phyloP scores from a whole-genome alignment of 2,113 vertebrate genomes.

The Pterocles gutturalis region DNA sequence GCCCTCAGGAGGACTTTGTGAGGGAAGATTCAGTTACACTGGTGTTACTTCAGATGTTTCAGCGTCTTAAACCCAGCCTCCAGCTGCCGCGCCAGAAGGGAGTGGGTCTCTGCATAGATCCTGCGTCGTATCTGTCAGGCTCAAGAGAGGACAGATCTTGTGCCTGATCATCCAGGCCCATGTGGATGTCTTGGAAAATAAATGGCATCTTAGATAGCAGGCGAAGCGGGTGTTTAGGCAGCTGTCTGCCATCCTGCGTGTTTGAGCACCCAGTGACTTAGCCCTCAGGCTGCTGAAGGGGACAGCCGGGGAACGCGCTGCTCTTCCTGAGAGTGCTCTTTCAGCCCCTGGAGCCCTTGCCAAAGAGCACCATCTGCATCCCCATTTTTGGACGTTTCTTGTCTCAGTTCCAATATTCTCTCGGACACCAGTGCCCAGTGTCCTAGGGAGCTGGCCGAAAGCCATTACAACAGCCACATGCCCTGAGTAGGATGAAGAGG shows the following conservation, averaged over 20 bases:
- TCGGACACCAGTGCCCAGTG: not conserved
- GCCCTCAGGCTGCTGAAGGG: not conserved
- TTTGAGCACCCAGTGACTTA: not conserved
- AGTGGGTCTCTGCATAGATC: not conserved
- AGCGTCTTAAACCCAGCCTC: not conserved
- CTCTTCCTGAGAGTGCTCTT: not conserved
- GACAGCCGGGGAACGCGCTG: not conserved
- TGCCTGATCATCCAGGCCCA: not conserved
- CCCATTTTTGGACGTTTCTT: not conserved
- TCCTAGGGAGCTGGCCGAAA: not conserved
- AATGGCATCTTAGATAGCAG: not conserved
- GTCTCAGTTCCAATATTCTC: not conserved
- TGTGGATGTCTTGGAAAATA: not conserved
- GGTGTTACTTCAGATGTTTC: not conserved
- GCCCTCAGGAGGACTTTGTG: not conserved
- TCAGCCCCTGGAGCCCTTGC: not conserved
- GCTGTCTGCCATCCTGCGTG: rapidly evolving
- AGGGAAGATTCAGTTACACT: not conserved
- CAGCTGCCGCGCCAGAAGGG: not conserved
- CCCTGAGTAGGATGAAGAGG: not conserved
- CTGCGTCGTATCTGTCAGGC: not conserved
- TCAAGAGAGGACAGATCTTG: not conserved
- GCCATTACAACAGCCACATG: not conserved
- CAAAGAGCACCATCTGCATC: not conserved
- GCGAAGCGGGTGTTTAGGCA: not conserved